Base-by-base conservation (phyloP, 2,888 invertebrate species). In the Epiperipatus broadwayi region DNA sequence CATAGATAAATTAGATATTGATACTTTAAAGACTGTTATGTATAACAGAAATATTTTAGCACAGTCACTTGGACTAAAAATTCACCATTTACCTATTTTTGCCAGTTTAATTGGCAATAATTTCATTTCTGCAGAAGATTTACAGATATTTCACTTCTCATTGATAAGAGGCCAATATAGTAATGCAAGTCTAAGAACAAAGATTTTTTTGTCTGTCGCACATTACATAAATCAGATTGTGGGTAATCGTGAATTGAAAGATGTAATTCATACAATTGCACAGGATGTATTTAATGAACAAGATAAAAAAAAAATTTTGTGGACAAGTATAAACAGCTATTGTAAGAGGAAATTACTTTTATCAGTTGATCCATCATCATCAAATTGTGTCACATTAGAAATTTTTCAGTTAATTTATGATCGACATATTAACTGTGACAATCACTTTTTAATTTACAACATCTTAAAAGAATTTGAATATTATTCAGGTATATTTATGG, bases 101-200 rank as follows among this genome's bases (percentile, higher is more conserved):
- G 52, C 55, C 3, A 48, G 52, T 19, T 46, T 55, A 1, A 43
- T 48, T 29, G 56, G 55, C 31, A 52, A 53, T 49, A 34, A 42
- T 37, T 39, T 41, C 33, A 20, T 41, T 19, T 36, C 40, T 5
- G 35, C 30, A 21, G 41, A 42, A 2, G 21, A 32, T 22, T 21
- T 44, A n/a, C 25, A 21, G 4, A n/a, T 16, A 4, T 46, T 46
- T 28, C 46, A 46, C 37, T 27, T 21, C 19, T 8, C 30, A n/a
- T n/a, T n/a, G n/a, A n/a, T n/a, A n/a, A n/a, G n/a, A n/a, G n/a
- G n/a, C n/a, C n/a, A n/a, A n/a, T n/a, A n/a, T n/a, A n/a, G n/a
- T n/a, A n/a, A n/a, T n/a, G n/a, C n/a, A n/a, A n/a, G n/a, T n/a
- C n/a, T n/a, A n/a, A n/a, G n/a, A n/a, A n/a, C n/a, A n/a, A n/a